Evolutionary conservation across 2,888 invertebrate genomes (phyloP), one percentile per base, ranked within the genome.

Genomic region (Poecilus cupreus): DNA sequence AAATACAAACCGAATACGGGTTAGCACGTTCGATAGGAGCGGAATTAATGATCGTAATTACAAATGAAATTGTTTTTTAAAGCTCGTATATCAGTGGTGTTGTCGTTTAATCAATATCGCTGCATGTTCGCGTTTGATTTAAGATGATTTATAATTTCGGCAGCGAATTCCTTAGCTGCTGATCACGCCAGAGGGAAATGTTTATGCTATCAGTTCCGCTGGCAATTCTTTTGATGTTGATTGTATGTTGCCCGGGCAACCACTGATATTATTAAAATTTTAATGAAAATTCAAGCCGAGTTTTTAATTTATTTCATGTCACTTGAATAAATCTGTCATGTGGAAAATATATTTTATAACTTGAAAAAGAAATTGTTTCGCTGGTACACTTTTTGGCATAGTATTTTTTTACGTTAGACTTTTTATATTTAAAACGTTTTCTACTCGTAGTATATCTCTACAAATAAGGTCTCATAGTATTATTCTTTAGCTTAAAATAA

Each of bases 21-120:
- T 60, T 60, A 60, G 24, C 26, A 26, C 60, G 60, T 60, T 60
- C 60, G 60, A 60, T 60, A 60, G 22, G 51, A 80, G 51, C 70
- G 51, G 74, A 80, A 80, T 80, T 80, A 74, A 80, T 80, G 80
- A 57, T 43, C 24, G 80, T 80, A 80, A 80, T 80, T 80, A 74
- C 74, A 80, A 80, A 80, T 80, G 74, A 80, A 80, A 80, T 80
- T 80, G 80, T 80, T 74, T 80, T 80, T 72, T 80, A 74, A 72
- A 80, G 39, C 49, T 60, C 80, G 80, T 80, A 57, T 74, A 74
- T 80, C 80, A 57, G 80, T 57, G 80, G 46, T 37, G 68, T 49
- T 80, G 80, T 43, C 74, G 57, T 80, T 37, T 57, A 80, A 80
- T 80, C 80, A 57, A 80, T 80, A 80, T 32, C 49, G 10, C n/a